Base-by-base conservation (phyloP, 2,113 vertebrate species). In the Paradoxurus hermaphroditus region DNA sequence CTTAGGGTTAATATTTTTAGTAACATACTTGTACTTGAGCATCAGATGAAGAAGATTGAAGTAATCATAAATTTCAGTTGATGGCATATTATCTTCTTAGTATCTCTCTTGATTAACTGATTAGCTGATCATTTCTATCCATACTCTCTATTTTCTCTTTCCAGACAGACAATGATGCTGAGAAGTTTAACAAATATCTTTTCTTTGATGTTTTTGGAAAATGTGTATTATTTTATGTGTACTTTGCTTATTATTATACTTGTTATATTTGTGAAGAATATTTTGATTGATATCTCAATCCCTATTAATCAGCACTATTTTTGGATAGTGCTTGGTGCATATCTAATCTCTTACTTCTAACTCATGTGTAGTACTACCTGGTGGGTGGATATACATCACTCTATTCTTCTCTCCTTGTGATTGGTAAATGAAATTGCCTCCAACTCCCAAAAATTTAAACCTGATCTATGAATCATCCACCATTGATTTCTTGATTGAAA, bases 1-100 rank as follows among this genome's bases (percentile, higher is more conserved):
- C 44, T 92, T 90, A 77, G 6, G 62, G 36, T 87, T 81, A 68
- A 78, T 81, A 96, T 82, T 94, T 84, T 88, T 97, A 95, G 59
- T 44, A 92, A 2, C 29, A 16, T 59, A 8, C n/a, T 44, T 44
- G 1, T 70, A 81, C 90, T 23, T 90, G 13, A 39, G 65, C 34
- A 94, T 90, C 15, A 84, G 36, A 70, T 89, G 13, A 93, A 93
- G 16, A 93, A 21, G 12, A 86, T 0, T 86, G 13, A 21, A 86
- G 31, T 87, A 56, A 93, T 84, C 21, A 79, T 72, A 93, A 94
- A 53, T 81, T 23, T 93, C 63, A 77, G 4, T 41, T 91, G 12
- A 68, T 51, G 31, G 29, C 15, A 44, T 14, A 53, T 88, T 39
- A 15, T 31, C 51, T 68, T 82, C 23, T 70, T 75, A 21, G 0